phyloP scores from a whole-genome alignment of 2,797 vertebrate genomes.

The Lithobates sylvaticus region DNA sequence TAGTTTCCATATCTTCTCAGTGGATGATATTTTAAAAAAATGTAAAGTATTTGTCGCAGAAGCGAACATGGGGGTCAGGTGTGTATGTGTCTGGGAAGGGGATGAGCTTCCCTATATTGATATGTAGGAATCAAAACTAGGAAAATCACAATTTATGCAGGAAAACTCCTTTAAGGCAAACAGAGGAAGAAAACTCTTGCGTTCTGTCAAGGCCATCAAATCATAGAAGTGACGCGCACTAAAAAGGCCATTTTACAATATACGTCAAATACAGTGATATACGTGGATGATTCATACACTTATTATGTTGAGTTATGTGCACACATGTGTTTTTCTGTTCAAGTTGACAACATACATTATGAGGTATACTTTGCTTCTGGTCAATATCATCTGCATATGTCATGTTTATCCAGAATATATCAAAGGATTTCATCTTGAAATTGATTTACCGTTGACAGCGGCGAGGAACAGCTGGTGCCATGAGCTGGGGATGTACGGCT shows the following conservation, averaged over 20 bases:
- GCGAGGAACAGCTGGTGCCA: not conserved
- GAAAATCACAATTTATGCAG: too few relatives aligned
- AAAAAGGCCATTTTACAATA: not conserved
- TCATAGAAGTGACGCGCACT: not conserved
- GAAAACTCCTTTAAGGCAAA: not conserved
- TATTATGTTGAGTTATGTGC: too few relatives aligned
- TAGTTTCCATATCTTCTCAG: too few relatives aligned
- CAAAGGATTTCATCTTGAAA: not conserved
- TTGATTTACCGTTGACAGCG: not conserved
- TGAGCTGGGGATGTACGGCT: not conserved
- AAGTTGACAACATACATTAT: too few relatives aligned
- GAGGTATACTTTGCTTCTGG: not conserved
- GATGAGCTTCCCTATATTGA: too few relatives aligned
- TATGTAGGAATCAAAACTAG: too few relatives aligned
- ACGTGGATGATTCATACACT: not conserved
- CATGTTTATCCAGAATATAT: not conserved
- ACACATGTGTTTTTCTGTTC: not conserved
- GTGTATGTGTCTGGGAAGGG: too few relatives aligned
- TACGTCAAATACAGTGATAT: not conserved
- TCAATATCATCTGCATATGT: not conserved
- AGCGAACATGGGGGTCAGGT: too few relatives aligned
- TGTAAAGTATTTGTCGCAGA: too few relatives aligned
- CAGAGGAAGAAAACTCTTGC: not conserved
- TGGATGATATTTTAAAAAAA: too few relatives aligned
- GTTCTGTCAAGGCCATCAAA: not conserved